phyloP scores from a whole-genome alignment of 1,140 invertebrate genomes.

The Camponotus pennsylvanicus region DNA sequence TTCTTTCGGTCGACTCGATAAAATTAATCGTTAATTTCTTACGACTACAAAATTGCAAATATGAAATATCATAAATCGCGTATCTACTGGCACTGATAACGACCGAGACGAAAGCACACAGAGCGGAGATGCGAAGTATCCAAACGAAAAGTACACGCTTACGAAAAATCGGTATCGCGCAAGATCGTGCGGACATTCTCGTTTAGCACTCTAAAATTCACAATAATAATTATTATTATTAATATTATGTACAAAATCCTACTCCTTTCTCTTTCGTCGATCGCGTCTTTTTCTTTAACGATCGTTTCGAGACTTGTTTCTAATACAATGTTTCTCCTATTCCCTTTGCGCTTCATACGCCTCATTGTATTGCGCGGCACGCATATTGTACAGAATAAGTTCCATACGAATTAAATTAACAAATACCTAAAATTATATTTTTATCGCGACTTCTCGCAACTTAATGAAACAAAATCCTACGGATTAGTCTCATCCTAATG shows the following conservation, averaged over 20 bases:
- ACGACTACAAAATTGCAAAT: slow-evolving; percentile 48
- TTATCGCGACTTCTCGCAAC: slow-evolving; percentile 13
- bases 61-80: slow-evolving; percentile 40
- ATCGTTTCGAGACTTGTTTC: slow-evolving; percentile 37
- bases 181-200: slow-evolving; percentile 48
- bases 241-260: slow-evolving; percentile 56
- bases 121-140: slow-evolving; percentile 48
- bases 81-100: slow-evolving; percentile 57
- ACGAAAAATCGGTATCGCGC: slow-evolving; percentile 47
- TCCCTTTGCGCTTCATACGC: not conserved
- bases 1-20: not conserved
- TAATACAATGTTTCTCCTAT: not conserved
- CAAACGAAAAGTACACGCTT: slow-evolving; percentile 48
- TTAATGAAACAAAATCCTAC: slow-evolving; percentile 30
- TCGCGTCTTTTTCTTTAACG: slow-evolving; percentile 8
- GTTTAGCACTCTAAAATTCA: slow-evolving; percentile 42
- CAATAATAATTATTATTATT: slow-evolving; percentile 47
- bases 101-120: slow-evolving; percentile 55
- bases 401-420: slow-evolving; percentile 41
- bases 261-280: slow-evolving; percentile 1
- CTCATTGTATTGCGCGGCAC: slow-evolving; percentile 26
- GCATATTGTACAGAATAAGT: slow-evolving; percentile 23
- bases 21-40: slow-evolving; percentile 43
- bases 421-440: slow-evolving; percentile 45
- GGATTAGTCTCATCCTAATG: slow-evolving; percentile 14